These are phyloP conservation scores for Crocidura indochinensis DNA, from an alignment of 2,797 vertebrate species.

Conservation along the genomic window DNA sequence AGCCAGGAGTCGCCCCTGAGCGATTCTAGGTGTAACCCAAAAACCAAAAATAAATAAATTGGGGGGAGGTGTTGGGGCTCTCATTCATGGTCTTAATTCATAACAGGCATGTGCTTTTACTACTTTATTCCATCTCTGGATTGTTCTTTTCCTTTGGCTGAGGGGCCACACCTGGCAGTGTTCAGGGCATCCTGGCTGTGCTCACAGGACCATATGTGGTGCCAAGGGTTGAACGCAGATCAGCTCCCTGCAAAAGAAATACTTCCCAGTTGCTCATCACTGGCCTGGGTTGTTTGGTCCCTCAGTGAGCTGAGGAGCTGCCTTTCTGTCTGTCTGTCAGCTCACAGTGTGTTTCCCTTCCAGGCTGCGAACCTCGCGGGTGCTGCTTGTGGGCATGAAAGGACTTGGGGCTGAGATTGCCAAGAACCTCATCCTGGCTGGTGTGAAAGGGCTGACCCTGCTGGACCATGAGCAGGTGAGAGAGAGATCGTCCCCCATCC, in stretches of 20 bases:
- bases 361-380: constrained; percentile 95
- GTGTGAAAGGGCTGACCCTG: constrained; percentile 95
- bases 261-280: neutral
- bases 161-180: too few relatives aligned
- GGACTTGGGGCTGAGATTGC: constrained; percentile 96
- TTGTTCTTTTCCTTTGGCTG: too few relatives aligned
- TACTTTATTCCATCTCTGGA: too few relatives aligned
- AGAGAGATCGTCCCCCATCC: neutral
- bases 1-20: too few relatives aligned
- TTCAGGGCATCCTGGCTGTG: too few relatives aligned
- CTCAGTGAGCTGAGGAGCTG: neutral
- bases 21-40: too few relatives aligned
- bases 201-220: too few relatives aligned
- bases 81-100: too few relatives aligned
- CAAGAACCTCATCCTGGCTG: constrained; percentile 97
- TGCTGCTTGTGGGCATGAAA: constrained; percentile 94
- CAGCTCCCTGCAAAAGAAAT: neutral
- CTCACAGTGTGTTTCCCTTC: neutral
- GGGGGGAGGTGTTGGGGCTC: too few relatives aligned
- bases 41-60: too few relatives aligned
- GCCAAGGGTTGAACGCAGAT: too few relatives aligned
- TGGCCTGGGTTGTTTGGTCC: constrained; percentile 6
- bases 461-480: constrained; percentile 95
- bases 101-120: too few relatives aligned
- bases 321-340: neutral